Conservation (phyloP, 2,113 vertebrate genomes). For the Anser brachyrhynchus region DNA sequence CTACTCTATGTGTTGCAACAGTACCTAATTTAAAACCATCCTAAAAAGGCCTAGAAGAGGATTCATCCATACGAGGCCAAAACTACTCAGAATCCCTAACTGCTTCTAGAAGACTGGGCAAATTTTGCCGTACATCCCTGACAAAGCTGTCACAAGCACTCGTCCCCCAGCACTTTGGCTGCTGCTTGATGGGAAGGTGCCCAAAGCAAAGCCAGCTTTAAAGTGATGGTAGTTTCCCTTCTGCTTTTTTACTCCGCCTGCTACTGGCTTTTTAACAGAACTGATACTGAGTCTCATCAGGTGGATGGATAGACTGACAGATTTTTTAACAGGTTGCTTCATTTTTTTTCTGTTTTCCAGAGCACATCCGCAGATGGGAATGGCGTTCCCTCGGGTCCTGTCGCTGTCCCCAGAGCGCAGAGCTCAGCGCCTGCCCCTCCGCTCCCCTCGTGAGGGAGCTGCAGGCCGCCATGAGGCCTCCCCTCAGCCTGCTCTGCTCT, state of each 20-base stretch:
- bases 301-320: not conserved
- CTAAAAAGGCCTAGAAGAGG: not conserved
- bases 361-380: too few species aligned
- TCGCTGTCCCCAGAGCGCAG: too few species aligned
- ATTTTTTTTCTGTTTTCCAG: too few species aligned
- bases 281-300: accelerated
- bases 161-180: not conserved
- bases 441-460: too few species aligned
- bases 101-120: accelerated
- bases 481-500: too few species aligned
- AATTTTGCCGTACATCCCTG: not conserved
- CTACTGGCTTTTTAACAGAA: not conserved
- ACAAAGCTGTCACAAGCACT: too few species aligned
- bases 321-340: too few species aligned
- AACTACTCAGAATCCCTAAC: not conserved
- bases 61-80: not conserved
- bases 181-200: not conserved
- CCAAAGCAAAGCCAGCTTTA: not conserved
- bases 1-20: not conserved
- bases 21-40: not conserved
- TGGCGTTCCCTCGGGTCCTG: too few species aligned
- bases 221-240: accelerated
- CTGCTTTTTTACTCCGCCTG: not conserved
- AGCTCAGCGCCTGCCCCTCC: too few species aligned
- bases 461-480: too few species aligned